Base-by-base conservation (phyloP, 2,888 invertebrate genomes). In the Drosophila nigricruria region DNA sequence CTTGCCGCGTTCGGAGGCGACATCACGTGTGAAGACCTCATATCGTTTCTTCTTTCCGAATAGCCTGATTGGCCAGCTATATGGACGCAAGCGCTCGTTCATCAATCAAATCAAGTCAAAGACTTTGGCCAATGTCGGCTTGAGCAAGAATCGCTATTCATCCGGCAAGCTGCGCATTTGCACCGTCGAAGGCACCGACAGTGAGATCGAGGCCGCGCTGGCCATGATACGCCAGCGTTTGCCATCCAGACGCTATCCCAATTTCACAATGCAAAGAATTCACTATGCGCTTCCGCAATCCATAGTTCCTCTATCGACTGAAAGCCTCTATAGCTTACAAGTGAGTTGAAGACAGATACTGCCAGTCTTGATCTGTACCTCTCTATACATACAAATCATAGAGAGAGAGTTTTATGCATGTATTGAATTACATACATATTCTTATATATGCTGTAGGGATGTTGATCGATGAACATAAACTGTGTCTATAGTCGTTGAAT, bases 211-310 rank as follows among this genome's bases (percentile, higher is more conserved):
- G 81, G 94, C 95, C 77, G 98, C 98, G 38, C 93, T 98, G 92
- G 95, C 95, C 83, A 94, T 97, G 94, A 97, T 99, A 80, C 95
- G 97, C 84, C 95, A 96, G 79, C 96, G 96, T 92, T 97, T 98
- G 92, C 98, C 98, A 8, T 93, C 95, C 80, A 96, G 96, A 88
- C 95, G 95, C 82, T 97, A 96, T 93, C 96, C 97, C 0, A 95
- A 96, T 78, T 94, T 98, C 70, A 96, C 97, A 58, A 94, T 98
- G 91, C 90, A 93, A 73, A 90, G 92, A 72, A 91, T 93, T 63
- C 91, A 92, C 73, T 91, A 90, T 82, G 92, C 91, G 67, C 78
- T 91, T 74, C 91, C 92, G 72, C 91, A 92, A 87, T 88, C 91
- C 72, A 82, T 92, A 90, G 92, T 92, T 90, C 92, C 91, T 91